Base-by-base conservation (phyloP, 2,113 vertebrate species). In the Falco punctatus region DNA sequence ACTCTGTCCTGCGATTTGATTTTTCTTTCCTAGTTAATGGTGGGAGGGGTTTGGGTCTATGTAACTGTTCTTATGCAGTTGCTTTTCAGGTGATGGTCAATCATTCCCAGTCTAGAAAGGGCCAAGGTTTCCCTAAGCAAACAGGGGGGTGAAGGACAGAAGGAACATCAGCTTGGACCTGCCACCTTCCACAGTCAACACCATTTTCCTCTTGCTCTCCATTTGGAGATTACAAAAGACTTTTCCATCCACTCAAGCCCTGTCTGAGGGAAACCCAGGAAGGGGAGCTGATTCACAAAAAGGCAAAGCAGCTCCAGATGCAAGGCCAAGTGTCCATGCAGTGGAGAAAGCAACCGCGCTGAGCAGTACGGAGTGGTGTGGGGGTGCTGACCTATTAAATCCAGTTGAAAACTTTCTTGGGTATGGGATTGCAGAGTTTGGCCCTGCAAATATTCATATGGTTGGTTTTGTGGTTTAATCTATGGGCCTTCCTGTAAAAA, bases 381-480 rank as follows among this genome's bases (percentile, higher is more conserved):
- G 52, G 18, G 42, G 10, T 44, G 21, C 52, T n/a, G 35, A 16
- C 32, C 57, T 42, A 35, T 49, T 67, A 85, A 85, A 67, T 18
- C 19, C 40, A n/a, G 21, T 9, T 21, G 51, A 64, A 92, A 80
- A 44, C 12, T 11, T 78, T 9, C 38, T 62, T 66, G 71, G 10
- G 3, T 44, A 8, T 55, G 18, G 22, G 58, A 22, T 38, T 83
- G 42, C 55, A 66, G 64, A 81, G n/a, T 86, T 78, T 84, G 79
- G 28, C 26, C 67, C 67, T 0, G 0, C 67, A 83, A 93, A 91
- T 88, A 73, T 42, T 82, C 5, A 0, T 54, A 32, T 58, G 72
- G 15, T 40, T 91, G 61, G 16, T 17, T 94, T 95, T 92, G 83
- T 84, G 69, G 84, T 72, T 94, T 93, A 52, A 84, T 65, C 40